Conservation (phyloP, 1,140 invertebrate species). For the Hormaphis cornu region DNA sequence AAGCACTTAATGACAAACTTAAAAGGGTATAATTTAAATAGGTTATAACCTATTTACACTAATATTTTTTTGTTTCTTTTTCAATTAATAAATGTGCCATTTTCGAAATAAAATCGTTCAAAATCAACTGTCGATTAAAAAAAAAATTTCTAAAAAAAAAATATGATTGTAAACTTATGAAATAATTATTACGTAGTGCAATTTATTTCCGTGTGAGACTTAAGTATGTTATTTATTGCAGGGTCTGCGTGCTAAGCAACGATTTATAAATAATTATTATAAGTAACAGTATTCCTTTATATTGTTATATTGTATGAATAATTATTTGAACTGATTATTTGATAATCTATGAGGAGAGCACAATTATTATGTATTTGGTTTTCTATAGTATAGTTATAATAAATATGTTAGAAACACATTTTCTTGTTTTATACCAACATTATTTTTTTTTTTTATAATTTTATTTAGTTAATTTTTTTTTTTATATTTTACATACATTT, state of each 20-base stretch:
- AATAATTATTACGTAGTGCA: not conserved
- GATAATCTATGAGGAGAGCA: not conserved
- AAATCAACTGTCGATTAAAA: too few species aligned
- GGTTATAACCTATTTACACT: too few species aligned
- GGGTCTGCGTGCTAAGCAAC: not conserved
- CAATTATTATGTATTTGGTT: not conserved
- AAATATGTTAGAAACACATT: not conserved
- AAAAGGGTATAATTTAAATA: too few species aligned
- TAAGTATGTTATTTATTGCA: not conserved
- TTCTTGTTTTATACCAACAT: not conserved
- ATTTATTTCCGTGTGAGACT: not conserved
- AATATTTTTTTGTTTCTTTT: slow-evolving; percentile 1
- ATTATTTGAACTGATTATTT: slow-evolving; percentile 16
- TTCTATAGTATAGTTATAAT: not conserved
- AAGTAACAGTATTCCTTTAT: not conserved
- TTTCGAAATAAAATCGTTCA: too few species aligned
- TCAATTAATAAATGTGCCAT: not conserved
- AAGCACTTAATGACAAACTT: not conserved
- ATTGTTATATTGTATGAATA: not conserved
- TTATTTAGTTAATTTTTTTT: not conserved
- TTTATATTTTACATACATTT: not conserved
- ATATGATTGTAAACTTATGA: not conserved
- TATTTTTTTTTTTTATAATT: not conserved
- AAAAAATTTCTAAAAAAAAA: too few species aligned
- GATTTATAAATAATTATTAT: not conserved